Percentiles rank a stretch among this genome's conserved stretches.
Conservation (phyloP, 37 sponge, comb jelly and placozoan genomes). For the Hormiphora californensis region DNA sequence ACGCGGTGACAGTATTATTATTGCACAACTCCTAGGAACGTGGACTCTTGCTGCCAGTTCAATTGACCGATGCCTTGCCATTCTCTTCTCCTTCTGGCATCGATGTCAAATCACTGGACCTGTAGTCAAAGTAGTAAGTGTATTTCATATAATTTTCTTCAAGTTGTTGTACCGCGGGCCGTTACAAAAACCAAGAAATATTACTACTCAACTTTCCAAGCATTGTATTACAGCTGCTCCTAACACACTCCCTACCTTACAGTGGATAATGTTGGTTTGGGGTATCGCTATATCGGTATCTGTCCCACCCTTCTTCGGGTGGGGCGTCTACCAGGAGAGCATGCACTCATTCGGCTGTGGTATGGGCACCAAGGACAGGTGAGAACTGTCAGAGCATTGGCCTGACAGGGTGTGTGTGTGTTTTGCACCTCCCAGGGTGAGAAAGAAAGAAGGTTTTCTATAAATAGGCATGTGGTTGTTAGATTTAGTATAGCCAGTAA, state of each 20-base stretch:
- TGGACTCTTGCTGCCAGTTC: conserved; percentile 32
- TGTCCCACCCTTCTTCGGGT: conserved; percentile 25
- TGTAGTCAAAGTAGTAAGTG: conserved; percentile 47
- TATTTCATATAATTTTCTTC: no score
- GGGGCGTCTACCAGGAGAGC: conserved; percentile 14
- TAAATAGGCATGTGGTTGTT: no score
- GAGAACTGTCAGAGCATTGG: no score
- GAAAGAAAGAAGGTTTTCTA: not conserved
- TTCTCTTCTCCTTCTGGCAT: conserved; percentile 12
- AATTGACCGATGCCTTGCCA: conserved; percentile 22
- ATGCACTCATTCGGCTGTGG: conserved; percentile 27
- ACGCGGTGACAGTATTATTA: no score
- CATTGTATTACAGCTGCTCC: no score
- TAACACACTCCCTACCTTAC: not conserved
- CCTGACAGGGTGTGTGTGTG: no score
- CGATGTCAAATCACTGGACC: not conserved
- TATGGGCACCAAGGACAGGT: not conserved
- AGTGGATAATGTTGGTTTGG: conserved; percentile 51
- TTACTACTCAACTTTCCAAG: no score
- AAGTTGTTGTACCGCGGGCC: no score
- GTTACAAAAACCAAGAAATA: no score
- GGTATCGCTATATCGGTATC: not conserved
- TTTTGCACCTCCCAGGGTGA: not conserved
- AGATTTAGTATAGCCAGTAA: no score
- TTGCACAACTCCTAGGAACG: no score